Evolutionary conservation across 2,113 vertebrate genomes (phyloP).

Genomic region (Gorilla gorilla): DNA sequence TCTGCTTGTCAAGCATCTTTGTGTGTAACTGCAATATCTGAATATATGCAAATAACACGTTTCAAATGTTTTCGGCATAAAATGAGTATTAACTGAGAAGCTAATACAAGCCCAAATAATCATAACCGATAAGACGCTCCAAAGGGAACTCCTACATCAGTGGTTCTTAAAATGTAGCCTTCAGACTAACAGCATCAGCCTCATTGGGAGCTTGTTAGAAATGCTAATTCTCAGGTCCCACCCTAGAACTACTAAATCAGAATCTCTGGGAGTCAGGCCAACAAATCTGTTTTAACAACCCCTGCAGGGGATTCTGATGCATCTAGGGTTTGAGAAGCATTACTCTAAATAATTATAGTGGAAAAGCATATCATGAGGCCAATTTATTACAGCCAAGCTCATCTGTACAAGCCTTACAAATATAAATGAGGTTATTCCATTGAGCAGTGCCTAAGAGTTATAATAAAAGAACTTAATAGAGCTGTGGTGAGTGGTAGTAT

Average conservation of each 20-base stretch:
- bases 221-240: neutral
- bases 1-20: neutral
- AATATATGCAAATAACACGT: neutral
- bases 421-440: neutral
- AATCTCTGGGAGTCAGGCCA: neutral
- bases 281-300: conserved; percentile 20
- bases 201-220: neutral
- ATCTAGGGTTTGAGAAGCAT: neutral
- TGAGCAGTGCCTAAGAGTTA: neutral
- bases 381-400: neutral
- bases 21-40: neutral
- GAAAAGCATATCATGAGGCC: neutral
- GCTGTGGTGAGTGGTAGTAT: neutral
- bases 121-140: neutral
- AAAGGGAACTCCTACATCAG: neutral
- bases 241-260: neutral
- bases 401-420: neutral
- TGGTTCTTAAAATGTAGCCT: neutral
- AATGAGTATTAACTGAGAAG: neutral
- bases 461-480: neutral
- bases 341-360: neutral
- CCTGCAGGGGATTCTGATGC: neutral
- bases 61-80: neutral
- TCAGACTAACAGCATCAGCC: neutral
- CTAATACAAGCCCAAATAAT: neutral